These are phyloP conservation scores for Mycogona germanica DNA, from an alignment of 2,888 invertebrate species.

Conservation along the genomic window DNA sequence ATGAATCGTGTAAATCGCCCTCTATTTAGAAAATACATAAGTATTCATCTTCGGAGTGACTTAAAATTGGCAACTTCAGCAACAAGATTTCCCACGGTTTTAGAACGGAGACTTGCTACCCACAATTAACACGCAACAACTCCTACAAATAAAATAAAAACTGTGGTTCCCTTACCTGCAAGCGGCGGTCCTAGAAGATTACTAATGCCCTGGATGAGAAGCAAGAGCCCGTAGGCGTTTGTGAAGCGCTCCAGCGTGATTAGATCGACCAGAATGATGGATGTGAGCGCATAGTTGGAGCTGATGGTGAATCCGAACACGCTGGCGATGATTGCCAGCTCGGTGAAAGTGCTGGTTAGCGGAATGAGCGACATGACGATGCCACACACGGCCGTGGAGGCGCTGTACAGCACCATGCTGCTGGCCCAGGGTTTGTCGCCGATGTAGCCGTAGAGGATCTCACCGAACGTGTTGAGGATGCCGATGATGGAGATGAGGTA, in stretches of 20 bases:
- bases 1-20: no score
- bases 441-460: conserved; percentile 74
- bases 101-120: no score
- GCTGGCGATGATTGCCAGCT: conserved; percentile 50
- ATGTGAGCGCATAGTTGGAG: conserved; percentile 82
- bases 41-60: no score
- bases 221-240: conserved; percentile 74
- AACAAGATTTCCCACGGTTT: no score
- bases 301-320: conserved; percentile 80
- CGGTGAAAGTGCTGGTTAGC: conserved; percentile 42
- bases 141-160: background rate
- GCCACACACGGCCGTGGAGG: conserved; percentile 50
- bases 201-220: conserved; percentile 79
- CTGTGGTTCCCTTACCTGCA: conserved; percentile 48
- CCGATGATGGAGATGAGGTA: conserved; percentile 75
- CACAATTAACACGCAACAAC: no score
- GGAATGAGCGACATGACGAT: conserved; percentile 50
- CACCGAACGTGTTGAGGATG: conserved; percentile 78
- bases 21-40: no score
- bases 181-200: conserved; percentile 81
- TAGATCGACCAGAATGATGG: conserved; percentile 77
- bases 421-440: conserved; percentile 78
- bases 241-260: conserved; percentile 84
- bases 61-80: no score
- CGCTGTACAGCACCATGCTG: conserved; percentile 66